phyloP scores from a whole-genome alignment of 1,140 invertebrate genomes.

The Zaprionus gabonicus region DNA sequence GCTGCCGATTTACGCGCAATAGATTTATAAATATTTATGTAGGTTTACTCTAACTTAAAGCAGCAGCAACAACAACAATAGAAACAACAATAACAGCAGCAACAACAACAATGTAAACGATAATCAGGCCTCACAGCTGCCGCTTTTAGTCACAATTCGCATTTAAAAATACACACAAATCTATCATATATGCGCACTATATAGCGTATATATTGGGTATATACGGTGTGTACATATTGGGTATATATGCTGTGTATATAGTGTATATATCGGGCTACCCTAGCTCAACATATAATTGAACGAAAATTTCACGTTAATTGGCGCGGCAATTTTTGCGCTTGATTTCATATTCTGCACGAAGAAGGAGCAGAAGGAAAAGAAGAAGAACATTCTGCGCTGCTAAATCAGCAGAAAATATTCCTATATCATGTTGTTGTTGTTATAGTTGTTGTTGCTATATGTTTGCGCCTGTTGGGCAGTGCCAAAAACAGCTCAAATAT shows the following conservation, averaged over 20 bases:
- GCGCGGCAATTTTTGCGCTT: constrained; percentile 44
- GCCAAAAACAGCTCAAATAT: constrained; percentile 18
- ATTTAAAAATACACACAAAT: constrained; percentile 8
- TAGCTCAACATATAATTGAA: constrained; percentile 33
- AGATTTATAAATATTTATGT: constrained; percentile 35
- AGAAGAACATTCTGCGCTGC: neutral
- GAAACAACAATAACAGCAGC: constrained; percentile 3
- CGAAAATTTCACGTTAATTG: constrained; percentile 43
- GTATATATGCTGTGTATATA: neutral
- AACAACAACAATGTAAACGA: neutral
- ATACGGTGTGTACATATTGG: neutral
- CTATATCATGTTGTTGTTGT: neutral
- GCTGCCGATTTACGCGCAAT: constrained; percentile 45
- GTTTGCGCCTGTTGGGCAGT: neutral
- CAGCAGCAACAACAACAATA: constrained; percentile 6
- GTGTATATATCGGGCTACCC: neutral
- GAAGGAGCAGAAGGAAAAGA: neutral
- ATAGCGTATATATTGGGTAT: neutral
- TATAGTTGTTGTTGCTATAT: neutral
- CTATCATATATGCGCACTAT: neutral
- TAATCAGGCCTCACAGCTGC: constrained; percentile 13
- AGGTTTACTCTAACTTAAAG: neutral
- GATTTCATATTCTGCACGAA: constrained; percentile 27
- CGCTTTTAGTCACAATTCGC: constrained; percentile 11
- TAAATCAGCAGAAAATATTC: constrained; percentile 7